Percentiles rank a stretch among this genome's conserved stretches.
Evolutionary conservation across 1,140 invertebrate genomes (phyloP).

Genomic region (Maconellicoccus hirsutus): DNA sequence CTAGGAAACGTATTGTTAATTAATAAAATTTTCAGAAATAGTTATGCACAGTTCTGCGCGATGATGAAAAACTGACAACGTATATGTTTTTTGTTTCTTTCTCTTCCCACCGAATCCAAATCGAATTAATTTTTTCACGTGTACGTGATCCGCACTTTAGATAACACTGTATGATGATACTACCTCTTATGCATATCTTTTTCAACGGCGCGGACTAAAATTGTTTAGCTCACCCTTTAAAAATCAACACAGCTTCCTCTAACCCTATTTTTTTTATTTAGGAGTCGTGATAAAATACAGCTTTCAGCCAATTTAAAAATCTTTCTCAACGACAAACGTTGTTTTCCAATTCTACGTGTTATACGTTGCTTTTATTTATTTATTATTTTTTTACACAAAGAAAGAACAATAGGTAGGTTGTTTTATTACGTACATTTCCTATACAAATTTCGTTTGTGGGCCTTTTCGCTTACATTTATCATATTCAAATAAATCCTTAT

Average conservation of each 20-base stretch:
- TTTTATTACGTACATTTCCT: background rate
- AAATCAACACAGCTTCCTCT: constrained; percentile 3
- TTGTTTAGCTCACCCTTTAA: background rate
- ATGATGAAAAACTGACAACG: no score
- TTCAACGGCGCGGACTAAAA: background rate
- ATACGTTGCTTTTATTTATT: background rate
- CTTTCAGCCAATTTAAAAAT: background rate
- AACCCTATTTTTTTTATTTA: background rate
- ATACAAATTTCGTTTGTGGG: background rate
- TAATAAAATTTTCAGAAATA: no score
- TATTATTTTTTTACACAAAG: background rate
- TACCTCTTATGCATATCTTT: background rate
- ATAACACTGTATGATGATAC: background rate
- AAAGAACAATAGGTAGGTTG: background rate
- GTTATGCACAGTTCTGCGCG: no score
- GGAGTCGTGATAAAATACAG: background rate
- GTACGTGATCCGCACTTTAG: background rate
- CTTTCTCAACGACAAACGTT: background rate
- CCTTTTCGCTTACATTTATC: background rate
- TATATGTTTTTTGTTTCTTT: no score
- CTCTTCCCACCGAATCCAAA: no score
- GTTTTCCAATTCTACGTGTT: constrained; percentile 8
- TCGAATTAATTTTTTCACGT: background rate
- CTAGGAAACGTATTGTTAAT: no score
- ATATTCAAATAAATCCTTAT: background rate